These are phyloP conservation scores for Metridium senile DNA, from an alignment of 92 coral and sea anemone species.

Conservation along the genomic window DNA sequence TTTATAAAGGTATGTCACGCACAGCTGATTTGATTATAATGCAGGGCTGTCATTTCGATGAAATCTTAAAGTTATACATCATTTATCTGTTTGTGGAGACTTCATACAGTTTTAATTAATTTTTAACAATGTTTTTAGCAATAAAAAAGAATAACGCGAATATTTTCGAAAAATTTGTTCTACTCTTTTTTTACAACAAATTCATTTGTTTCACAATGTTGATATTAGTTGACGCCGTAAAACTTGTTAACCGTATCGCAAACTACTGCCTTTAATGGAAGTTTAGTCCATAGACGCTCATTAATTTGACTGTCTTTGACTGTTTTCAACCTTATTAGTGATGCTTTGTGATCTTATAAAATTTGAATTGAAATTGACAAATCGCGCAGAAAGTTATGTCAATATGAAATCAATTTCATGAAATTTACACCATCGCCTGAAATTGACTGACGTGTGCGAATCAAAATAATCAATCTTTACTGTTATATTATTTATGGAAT, in stretches of 20 bases:
- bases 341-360: neutral
- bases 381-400: slow-evolving; percentile 1
- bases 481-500: neutral
- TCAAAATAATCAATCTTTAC: neutral
- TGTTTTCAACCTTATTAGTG: neutral
- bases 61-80: neutral
- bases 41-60: neutral
- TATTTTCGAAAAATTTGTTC: neutral
- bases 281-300: slow-evolving; percentile 4
- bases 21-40: slow-evolving; percentile 6
- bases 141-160: neutral
- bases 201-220: neutral
- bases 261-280: slow-evolving; percentile 19
- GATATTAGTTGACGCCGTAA: slow-evolving; percentile 29
- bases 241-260: slow-evolving; percentile 10
- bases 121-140: neutral
- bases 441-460: neutral
- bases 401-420: slow-evolving; percentile 9
- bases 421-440: slow-evolving; percentile 1
- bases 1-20: slow-evolving; percentile 5
- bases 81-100: neutral
- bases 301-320: neutral
- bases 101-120: neutral
- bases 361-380: neutral
- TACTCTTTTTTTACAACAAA: neutral